Conservation (phyloP, 2,888 invertebrate genomes). For the Trichacis sp. region DNA sequence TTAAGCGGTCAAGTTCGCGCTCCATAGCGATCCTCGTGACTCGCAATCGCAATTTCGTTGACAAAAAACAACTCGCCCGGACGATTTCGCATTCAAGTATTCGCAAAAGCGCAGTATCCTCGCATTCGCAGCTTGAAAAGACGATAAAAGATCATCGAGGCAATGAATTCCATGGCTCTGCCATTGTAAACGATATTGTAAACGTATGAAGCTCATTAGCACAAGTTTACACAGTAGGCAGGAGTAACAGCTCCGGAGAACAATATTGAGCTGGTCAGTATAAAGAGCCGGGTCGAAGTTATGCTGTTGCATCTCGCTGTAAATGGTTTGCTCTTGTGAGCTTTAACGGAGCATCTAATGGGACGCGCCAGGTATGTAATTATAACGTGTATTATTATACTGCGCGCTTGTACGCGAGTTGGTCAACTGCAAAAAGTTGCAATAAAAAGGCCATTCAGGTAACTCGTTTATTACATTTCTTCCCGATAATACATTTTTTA, state of each 20-base stretch:
- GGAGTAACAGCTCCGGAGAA: conserved; percentile 30
- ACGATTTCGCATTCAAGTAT: no score
- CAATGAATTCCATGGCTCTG: background rate
- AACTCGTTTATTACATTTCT: background rate
- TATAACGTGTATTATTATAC: conserved; percentile 52
- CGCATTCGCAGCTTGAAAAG: no score
- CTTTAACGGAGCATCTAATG: conserved; percentile 55
- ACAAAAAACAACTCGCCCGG: no score
- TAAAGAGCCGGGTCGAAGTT: conserved; percentile 38
- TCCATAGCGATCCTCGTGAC: no score
- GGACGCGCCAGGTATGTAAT: conserved; percentile 64
- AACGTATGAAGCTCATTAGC: conserved; percentile 16
- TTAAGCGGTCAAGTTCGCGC: no score
- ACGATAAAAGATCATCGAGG: no score
- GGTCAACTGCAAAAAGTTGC: background rate
- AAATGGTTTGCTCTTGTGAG: conserved; percentile 31
- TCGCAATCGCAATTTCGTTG: no score
- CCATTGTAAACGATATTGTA: conserved; percentile 9
- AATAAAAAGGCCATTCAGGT: background rate
- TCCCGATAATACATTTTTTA: background rate
- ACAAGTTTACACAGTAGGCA: conserved; percentile 22
- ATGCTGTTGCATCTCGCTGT: conserved; percentile 21
- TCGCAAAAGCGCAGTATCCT: no score
- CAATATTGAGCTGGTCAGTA: conserved; percentile 43
- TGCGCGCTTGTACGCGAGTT: conserved; percentile 30